phyloP scores from a whole-genome alignment of 64 coral and sea anemone species.

The Montipora capricornis region DNA sequence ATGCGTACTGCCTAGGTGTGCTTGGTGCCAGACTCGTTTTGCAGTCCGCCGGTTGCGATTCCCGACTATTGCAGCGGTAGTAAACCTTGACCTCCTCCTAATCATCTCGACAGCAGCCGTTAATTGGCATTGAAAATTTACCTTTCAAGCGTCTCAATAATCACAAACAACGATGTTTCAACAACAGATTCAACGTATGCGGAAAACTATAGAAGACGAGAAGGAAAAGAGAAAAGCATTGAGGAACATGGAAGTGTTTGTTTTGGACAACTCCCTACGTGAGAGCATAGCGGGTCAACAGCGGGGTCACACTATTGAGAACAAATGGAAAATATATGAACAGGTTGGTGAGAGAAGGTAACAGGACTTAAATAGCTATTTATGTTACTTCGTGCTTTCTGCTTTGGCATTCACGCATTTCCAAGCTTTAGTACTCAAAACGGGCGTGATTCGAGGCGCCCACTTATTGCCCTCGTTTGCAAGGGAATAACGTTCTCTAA shows the following conservation, averaged over 20 bases:
- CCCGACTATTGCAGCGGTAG: too few species aligned
- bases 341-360: not conserved
- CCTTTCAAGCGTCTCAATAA: not conserved
- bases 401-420: too few species aligned
- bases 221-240: constrained; percentile 22
- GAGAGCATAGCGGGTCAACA: constrained; percentile 74
- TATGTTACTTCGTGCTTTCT: too few species aligned
- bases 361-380: too few species aligned
- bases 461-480: too few species aligned
- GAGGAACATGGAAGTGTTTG: constrained; percentile 51
- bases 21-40: too few species aligned
- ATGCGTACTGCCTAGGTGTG: too few species aligned
- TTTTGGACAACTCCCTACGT: constrained; percentile 76
- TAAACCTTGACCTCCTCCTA: not conserved
- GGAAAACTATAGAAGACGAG: not conserved
- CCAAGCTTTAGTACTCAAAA: too few species aligned
- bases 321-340: constrained; percentile 71
- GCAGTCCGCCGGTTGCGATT: too few species aligned
- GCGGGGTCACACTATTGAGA: constrained; percentile 48
- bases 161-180: not conserved
- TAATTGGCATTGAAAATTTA: not conserved
- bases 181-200: not conserved
- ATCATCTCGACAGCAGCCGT: not conserved
- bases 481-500: too few species aligned
- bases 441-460: too few species aligned